Conservation (phyloP, 2,113 vertebrate genomes). For the Tor tambroides region DNA sequence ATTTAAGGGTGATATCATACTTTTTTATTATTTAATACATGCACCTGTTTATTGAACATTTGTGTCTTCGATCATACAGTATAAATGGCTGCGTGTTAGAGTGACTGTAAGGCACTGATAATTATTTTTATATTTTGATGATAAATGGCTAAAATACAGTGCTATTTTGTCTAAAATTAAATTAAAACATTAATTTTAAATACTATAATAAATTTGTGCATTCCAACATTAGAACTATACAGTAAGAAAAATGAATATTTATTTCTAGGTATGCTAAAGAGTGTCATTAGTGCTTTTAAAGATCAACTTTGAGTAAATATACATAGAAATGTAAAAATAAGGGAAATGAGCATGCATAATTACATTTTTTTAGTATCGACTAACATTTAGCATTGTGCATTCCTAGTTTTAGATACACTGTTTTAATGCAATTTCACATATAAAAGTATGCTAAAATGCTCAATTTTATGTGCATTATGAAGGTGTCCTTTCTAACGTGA, state of each 20-base stretch:
- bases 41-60: not conserved
- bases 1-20: not conserved
- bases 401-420: not conserved
- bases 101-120: not conserved
- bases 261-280: not conserved
- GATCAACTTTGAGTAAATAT: not conserved
- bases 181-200: not conserved
- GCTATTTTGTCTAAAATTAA: not conserved
- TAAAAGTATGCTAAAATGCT: not conserved
- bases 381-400: not conserved
- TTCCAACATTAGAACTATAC: not conserved
- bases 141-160: not conserved
- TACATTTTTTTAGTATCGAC: not conserved
- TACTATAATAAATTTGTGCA: not conserved
- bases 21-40: not conserved
- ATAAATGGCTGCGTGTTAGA: not conserved
- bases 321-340: not conserved
- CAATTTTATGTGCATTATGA: not conserved
- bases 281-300: not conserved
- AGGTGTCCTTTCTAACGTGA: not conserved
- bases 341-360: not conserved
- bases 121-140: not conserved
- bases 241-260: not conserved
- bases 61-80: not conserved
- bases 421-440: not conserved